Evolutionary conservation across 2,888 invertebrate genomes (phyloP), one percentile per base, ranked within the genome.

Genomic region (Thumatha senex): DNA sequence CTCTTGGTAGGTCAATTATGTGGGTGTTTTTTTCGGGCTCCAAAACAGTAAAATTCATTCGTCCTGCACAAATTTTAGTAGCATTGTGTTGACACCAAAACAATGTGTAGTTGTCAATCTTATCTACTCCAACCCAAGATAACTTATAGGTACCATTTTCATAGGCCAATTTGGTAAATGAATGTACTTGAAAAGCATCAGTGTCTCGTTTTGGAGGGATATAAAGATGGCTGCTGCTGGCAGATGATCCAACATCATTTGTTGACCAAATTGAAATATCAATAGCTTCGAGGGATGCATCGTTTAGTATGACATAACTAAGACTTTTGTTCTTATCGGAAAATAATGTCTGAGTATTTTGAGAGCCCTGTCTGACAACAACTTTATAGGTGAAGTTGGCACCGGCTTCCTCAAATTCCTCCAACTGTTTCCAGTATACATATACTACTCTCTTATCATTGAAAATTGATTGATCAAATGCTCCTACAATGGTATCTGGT

Each of bases 351-450:
- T 79, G 77, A 1, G 80, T 62, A 29, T 62, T 80, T 14, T 84
- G 91, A 35, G 77, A 73, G 9, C 75, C 74, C 58, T 82, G 78
- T 24, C 71, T 70, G 13, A 82, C 72, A 33, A 88, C 81, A n/a
- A 96, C 92, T 60, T 91, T 87, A 74, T 97, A 97, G 1, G 90
- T 91, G 71, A 97, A 96, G 71, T 95, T 92, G 7, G 93, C 93
- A 14, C 96, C 97, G 72, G 96, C 96, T 67, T 95, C 93, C 63
- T 94, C 92, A 73, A 93, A 92, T 40, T 92, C 92, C 14, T 93
- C 93, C 45, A 97, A 92, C 59, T 95, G 93, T 74, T 96, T 94
- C 97, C 97, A 97, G 78, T 96, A 97, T 15, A 97, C 86, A 76
- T 94, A 94, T 38, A 96, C 88, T 47, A 94, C 92, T 58, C 95